Base-by-base conservation (phyloP, 2,888 invertebrate genomes). In the Epistrophe eligans region DNA sequence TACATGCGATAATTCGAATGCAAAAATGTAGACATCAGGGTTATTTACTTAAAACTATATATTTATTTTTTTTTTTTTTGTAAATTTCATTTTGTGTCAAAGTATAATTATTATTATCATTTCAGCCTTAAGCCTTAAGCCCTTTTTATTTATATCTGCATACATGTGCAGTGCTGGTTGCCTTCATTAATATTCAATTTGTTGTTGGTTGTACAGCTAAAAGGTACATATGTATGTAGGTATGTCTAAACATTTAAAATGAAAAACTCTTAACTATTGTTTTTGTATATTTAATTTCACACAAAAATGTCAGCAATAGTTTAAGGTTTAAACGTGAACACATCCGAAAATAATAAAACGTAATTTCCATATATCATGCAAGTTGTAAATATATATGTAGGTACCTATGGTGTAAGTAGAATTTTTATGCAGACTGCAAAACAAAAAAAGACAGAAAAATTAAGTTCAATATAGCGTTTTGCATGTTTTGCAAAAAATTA, bases 131-230 rank as follows among this genome's bases (percentile, higher is more conserved):
- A 71, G 70, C 35, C 40, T 71, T 38, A 48, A 82, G 81, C 77
- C 77, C 85, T 79, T 71, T 67, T 72, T 66, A 50, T 38, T 50
- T 50, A 38, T 35, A 13, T 43, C 4, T 40, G 13, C 50, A 38
- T 19, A 35, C 19, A 50, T 50, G 40, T 62, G 43, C 62, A 4
- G 19, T 17, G 17, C 24, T 19, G 55, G 55, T 24, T 3, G 24
- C 45, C 40, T 66, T 82, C 82, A 87, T 87, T 79, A 87, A 87
- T 87, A 87, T 87, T 87, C 79, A 83, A 87, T 87, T 83, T 71
- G 62, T 62, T 62, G 62, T 40, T 62, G 19, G 19, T 43, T 24
- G 4, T 62, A 24, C 24, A 50, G 82, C 17, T 62, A 45, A n/a
- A n/a, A n/a, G n/a, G n/a, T n/a, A n/a, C 1, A 6, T 7, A 32